These are phyloP conservation scores for Ditylenchus dipsaci DNA, from an alignment of 1,140 invertebrate species.

Conservation along the genomic window DNA sequence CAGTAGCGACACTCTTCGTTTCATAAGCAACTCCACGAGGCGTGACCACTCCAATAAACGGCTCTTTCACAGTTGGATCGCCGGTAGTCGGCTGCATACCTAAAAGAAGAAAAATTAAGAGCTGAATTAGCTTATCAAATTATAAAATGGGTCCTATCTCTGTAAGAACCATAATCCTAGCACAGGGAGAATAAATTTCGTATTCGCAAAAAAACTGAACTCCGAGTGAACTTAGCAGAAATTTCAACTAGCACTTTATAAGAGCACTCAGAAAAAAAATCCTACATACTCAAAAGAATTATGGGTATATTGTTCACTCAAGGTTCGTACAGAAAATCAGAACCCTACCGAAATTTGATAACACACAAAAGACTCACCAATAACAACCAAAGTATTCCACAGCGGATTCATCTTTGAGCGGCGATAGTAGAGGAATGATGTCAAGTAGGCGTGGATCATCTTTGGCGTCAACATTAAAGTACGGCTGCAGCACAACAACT, in stretches of 20 bases:
- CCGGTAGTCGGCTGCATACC: conserved; percentile 49
- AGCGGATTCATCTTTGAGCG: conserved; percentile 55
- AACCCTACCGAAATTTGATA: not conserved
- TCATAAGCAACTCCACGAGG: conserved; percentile 50
- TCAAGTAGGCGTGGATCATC: conserved; percentile 50
- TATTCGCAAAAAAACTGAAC: no score
- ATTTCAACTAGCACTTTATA: no score
- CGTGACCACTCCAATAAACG: conserved; percentile 56
- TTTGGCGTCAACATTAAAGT: conserved; percentile 39
- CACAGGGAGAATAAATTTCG: no score
- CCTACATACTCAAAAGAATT: no score
- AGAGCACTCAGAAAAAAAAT: no score
- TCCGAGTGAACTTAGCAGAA: no score
- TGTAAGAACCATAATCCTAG: not conserved
- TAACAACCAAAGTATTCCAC: conserved; percentile 54
- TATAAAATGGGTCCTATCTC: no score
- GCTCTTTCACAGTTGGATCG: conserved; percentile 39
- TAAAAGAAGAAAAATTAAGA: conserved; percentile 4
- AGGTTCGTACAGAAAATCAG: no score
- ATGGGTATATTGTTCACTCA: no score
- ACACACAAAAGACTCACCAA: conserved; percentile 36
- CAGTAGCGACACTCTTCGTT: conserved; percentile 48
- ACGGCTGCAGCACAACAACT: conserved; percentile 14
- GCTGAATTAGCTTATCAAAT: no score
- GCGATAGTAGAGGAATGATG: conserved; percentile 51